Conservation (phyloP, 2,113 vertebrate species). For the Ceyx margarethae region DNA sequence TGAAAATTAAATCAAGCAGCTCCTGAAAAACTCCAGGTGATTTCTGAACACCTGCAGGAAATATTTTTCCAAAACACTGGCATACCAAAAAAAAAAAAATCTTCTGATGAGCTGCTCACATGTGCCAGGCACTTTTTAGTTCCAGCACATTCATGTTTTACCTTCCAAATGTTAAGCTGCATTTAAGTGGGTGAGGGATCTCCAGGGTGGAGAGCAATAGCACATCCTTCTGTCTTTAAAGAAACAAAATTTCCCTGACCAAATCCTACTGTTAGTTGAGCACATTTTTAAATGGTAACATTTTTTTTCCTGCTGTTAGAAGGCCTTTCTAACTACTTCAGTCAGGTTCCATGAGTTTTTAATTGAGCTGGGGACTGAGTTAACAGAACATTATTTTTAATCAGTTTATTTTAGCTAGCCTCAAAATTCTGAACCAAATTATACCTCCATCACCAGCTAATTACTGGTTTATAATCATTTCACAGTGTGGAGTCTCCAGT, state of each 20-base stretch:
- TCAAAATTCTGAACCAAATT: slow-evolving; percentile 44
- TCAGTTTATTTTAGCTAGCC: slow-evolving; percentile 12
- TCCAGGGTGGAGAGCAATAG: not conserved
- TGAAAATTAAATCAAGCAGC: slow-evolving; percentile 46
- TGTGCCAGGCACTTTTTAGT: not conserved
- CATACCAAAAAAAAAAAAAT: not conserved
- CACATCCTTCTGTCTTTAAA: not conserved
- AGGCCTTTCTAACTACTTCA: not conserved
- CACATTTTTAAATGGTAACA: not conserved
- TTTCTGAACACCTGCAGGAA: slow-evolving; percentile 38
- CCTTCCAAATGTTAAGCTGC: not conserved
- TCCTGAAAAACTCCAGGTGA: slow-evolving; percentile 18
- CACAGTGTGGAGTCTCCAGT: slow-evolving; percentile 42
- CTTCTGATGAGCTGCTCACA: not conserved
- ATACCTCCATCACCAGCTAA: slow-evolving; percentile 23
- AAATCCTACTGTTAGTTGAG: not conserved
- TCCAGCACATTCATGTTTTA: not conserved
- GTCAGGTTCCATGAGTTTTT: not conserved
- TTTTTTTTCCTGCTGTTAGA: not conserved
- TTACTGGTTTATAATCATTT: slow-evolving; percentile 52
- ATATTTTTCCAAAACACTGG: slow-evolving; percentile 25
- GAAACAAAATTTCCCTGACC: not conserved
- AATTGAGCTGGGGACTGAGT: not conserved
- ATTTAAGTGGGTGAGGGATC: not conserved
- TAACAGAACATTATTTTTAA: slow-evolving; percentile 25